A percentile compares a stretch with the other conserved stretches of the same genome.
These are phyloP conservation scores for Tupaia tana DNA, from an alignment of 2,113 vertebrate species.

Conservation along the genomic window DNA sequence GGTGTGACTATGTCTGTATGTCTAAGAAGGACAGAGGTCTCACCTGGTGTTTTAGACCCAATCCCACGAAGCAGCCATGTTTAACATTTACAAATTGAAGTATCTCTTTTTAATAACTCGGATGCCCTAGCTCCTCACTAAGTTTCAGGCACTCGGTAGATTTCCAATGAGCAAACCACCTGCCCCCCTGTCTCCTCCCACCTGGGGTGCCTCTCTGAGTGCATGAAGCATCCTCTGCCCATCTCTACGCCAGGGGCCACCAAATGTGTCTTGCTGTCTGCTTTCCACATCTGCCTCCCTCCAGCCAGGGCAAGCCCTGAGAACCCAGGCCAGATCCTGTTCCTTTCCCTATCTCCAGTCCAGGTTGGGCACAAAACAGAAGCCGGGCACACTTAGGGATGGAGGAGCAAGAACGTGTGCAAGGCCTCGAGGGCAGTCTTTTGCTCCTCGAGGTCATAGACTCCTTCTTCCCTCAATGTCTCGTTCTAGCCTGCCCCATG, in stretches of 20 bases:
- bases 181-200: neutral
- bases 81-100: neutral
- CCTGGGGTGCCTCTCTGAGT: neutral
- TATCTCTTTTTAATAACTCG: neutral
- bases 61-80: neutral
- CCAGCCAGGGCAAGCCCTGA: rapidly evolving
- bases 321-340: rapidly evolving
- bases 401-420: rapidly evolving
- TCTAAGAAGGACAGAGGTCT: neutral
- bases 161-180: neutral
- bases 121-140: no score
- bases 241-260: rapidly evolving
- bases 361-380: neutral
- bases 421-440: no score
- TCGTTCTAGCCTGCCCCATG: rapidly evolving
- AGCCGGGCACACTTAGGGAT: neutral
- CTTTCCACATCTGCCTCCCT: rapidly evolving
- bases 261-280: rapidly evolving
- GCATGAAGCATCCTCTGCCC: no score
- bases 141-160: neutral
- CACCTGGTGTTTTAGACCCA: neutral
- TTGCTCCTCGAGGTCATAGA: no score
- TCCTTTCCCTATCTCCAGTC: neutral
- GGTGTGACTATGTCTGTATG: no score
- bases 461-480: neutral